Conservation (phyloP, 2,888 invertebrate species). For the Thecocarcelia acutangulata region DNA sequence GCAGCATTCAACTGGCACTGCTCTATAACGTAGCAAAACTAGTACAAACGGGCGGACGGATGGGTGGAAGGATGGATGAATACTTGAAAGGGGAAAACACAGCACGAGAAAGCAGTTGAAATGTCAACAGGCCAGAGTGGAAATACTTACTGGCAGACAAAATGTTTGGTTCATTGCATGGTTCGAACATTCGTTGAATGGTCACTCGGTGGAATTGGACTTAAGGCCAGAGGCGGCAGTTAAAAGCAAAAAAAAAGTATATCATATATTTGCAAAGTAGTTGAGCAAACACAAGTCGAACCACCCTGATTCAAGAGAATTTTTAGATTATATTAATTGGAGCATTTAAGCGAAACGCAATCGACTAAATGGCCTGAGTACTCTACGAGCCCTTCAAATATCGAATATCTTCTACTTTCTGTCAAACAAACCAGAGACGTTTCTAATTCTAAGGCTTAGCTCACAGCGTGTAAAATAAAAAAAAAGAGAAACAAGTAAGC, state of each 20-base stretch:
- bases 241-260: background rate
- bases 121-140: conserved; percentile 5
- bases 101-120: background rate
- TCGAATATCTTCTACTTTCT: background rate
- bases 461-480: too few species aligned
- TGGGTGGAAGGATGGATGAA: background rate
- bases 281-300: background rate
- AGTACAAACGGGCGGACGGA: background rate
- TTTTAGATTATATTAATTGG: background rate
- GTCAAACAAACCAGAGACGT: too few species aligned
- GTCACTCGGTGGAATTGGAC: conserved; percentile 24
- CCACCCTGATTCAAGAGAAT: background rate
- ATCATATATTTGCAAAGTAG: conserved; percentile 17
- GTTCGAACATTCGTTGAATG: conserved; percentile 13
- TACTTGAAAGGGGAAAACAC: background rate
- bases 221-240: conserved; percentile 22
- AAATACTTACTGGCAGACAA: conserved; percentile 31
- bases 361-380: background rate
- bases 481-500: too few species aligned
- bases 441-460: too few species aligned
- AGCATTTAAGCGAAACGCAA: background rate
- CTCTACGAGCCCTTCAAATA: background rate
- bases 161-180: conserved; percentile 14
- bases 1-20: conserved; percentile 19
- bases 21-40: background rate